Base-by-base conservation (phyloP, 2,797 vertebrate species). In the Enteromius paludinosus region DNA sequence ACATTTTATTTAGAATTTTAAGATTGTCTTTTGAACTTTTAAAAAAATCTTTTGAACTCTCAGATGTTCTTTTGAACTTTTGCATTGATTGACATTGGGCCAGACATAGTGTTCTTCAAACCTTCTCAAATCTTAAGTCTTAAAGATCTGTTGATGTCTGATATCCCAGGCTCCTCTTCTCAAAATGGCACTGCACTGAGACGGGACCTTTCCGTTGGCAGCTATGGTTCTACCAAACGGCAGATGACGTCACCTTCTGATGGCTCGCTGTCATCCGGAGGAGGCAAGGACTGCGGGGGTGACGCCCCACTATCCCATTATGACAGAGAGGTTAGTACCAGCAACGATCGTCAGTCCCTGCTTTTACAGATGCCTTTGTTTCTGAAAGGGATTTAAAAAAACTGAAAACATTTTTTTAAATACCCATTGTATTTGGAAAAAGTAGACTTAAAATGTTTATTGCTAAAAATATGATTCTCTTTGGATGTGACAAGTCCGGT, bases 191-290 rank as follows among this genome's bases (percentile, higher is more conserved):
- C 95, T 17, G 97, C 97, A 0, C 81, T 98, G 74, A 95, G 96
- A 87, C 89, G 97, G 83, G 98, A 99, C 66, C 93, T 98, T 88
- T 98, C 97, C 0, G 95, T 96, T 0, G 95, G 98, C 3, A 97
- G 96, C 93, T 98, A 98, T 17, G 92, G 93, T 9, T 94, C 95
- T 0, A 75, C n/a, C 68, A 97, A 97, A 77, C 94, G 95, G 1
- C 97, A 97, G 90, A 94, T 98, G 95, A 96, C 98, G 1, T 99
- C 98, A 0, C 98, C 98, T 0, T 99, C 98, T 0, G 98, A 98
- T 79, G 98, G 97, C 75, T 99, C 98, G 0, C 91, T 99, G 87
- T 99, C 98, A 33, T 99, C 98, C 0, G 97, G 97, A 5, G 98
- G 97, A 15, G 98, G 97, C 78, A 90, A 96, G 94, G 98, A 99